Conservation (phyloP, 2,113 vertebrate species). For the Theropithecus gelada region DNA sequence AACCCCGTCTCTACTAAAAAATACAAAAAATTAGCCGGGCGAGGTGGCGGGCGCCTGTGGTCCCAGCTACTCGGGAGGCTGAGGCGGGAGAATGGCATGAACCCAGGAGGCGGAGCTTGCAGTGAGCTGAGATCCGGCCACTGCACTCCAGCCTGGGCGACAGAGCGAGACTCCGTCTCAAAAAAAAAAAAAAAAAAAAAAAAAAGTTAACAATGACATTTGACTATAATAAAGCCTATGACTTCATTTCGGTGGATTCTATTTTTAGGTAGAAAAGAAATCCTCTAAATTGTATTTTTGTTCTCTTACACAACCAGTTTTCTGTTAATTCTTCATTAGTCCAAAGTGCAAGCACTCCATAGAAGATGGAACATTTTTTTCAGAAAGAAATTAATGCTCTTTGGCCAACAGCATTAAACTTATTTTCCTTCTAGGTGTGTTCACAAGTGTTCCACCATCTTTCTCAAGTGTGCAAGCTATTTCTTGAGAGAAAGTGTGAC, state of each 20-base stretch:
- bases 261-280: constrained; percentile 15
- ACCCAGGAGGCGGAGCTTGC: no score
- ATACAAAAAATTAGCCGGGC: no score
- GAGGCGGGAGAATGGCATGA: no score
- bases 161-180: no score
- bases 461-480: not conserved
- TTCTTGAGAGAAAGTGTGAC: not conserved
- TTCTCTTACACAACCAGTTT: not conserved
- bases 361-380: not conserved
- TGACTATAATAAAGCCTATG: not conserved
- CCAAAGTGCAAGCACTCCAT: not conserved
- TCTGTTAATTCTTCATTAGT: not conserved
- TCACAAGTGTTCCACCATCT: not conserved
- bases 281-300: not conserved
- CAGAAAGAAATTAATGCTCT: not conserved
- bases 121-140: no score
- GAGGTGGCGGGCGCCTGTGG: no score
- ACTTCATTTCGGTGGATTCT: not conserved
- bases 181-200: no score
- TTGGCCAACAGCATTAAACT: not conserved
- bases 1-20: no score
- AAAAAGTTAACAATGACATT: not conserved
- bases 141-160: no score
- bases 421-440: not conserved
- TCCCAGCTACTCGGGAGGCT: no score